Evolutionary conservation across 2,888 invertebrate species (phyloP), one percentile per base, ranked within the genome.

Genomic region (Drosophila seclusa): DNA sequence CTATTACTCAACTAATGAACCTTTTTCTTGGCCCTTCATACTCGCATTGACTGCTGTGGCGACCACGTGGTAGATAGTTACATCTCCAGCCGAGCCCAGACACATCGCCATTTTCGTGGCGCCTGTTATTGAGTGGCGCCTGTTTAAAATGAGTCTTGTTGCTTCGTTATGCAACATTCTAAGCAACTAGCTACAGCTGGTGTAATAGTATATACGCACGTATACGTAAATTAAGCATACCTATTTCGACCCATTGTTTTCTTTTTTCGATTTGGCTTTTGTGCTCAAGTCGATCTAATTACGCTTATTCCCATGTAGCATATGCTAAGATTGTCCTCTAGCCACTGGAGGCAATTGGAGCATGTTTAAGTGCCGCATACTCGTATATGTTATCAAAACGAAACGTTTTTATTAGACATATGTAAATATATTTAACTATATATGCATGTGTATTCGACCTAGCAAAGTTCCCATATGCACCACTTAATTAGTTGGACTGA

Each of bases 271-370:
- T 24, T 48, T 32, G 62, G 24, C 21, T 68, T 63, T 52, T 86
- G 87, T 85, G 74, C 68, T 68, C 66, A 83, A 77, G 81, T 66
- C 75, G 76, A 83, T 89, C 82, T 75, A 87, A 78, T 89, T 83
- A 83, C 70, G 82, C 83, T 89, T 83, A 87, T 73, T 69, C 34
- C 38, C 16, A 50, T 66, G 57, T 36, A 52, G 68, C 81, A 83
- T 73, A 80, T 73, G 80, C 68, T 50, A 36, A 69, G 80, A 73
- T 45, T 76, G 76, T 71, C 60, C 53, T 21, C 6, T 42, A 52
- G 53, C 10, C 45, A 11, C 24, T 45, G 53, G 42, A 24, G 32
- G 29, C 24, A 53, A 38, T 32, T 32, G 31, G 59, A 45, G 34
- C 62, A 63, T 78, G 69, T 40, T 67, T 49, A 59, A 76, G 72